Percentiles rank a stretch among this genome's conserved stretches.
These are phyloP conservation scores for Cherax destructor DNA, from an alignment of 1,140 invertebrate species.

Conservation along the genomic window DNA sequence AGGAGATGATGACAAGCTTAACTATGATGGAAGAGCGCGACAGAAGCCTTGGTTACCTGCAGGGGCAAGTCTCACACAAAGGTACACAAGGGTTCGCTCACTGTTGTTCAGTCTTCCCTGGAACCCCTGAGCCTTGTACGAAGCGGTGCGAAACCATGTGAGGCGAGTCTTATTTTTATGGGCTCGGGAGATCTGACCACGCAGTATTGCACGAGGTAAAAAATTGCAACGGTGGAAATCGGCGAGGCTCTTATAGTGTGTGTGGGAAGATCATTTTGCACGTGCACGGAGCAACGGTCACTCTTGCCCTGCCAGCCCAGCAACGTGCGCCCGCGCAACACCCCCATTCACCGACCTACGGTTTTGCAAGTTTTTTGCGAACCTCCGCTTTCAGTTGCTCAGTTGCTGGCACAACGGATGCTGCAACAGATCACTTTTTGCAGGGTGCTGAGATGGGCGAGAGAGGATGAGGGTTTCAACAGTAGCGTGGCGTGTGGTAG, in stretches of 20 bases:
- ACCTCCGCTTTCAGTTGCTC: not conserved
- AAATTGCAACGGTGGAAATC: constrained; percentile 43
- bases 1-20: constrained; percentile 36
- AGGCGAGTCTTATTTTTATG: not conserved
- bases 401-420: constrained; percentile 11
- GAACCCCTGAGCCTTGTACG: not conserved
- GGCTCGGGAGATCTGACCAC: constrained; percentile 31
- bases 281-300: constrained; percentile 30
- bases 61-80: not conserved
- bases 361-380: not conserved
- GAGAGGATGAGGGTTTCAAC: not conserved
- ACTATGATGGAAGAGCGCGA: constrained; percentile 38
- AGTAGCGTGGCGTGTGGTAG: not conserved
- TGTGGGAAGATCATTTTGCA: constrained; percentile 28
- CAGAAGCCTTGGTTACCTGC: constrained; percentile 35
- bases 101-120: not conserved
- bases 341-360: not conserved
- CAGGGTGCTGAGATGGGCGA: not conserved
- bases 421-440: constrained; percentile 4
- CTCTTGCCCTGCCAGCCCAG: not conserved
- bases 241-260: constrained; percentile 16
- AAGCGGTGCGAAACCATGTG: not conserved
- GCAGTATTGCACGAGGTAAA: constrained; percentile 39
- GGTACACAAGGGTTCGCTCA: constrained; percentile 7
- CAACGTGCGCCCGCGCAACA: not conserved